A percentile compares a stretch with the other conserved stretches of the same genome.
These are phyloP conservation scores for Scaptomyza graminum DNA, from an alignment of 1,140 invertebrate genomes.

Conservation along the genomic window DNA sequence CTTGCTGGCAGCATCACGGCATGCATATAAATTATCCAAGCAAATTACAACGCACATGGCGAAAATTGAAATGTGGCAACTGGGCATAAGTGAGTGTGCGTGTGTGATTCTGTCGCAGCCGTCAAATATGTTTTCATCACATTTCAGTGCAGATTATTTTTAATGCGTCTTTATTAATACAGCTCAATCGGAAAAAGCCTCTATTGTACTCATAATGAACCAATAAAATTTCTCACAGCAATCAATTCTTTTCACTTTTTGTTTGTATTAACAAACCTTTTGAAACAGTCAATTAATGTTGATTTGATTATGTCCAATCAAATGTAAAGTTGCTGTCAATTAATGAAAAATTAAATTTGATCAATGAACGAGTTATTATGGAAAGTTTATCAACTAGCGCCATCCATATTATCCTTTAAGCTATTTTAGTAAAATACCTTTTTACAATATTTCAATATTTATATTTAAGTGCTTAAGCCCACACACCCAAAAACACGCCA, in stretches of 20 bases:
- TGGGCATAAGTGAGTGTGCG: slow-evolving; percentile 3
- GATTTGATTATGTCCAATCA: neutral
- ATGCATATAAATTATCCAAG: slow-evolving; percentile 79
- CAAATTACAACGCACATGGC: slow-evolving; percentile 71
- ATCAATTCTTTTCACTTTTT: neutral
- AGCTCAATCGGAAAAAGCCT: slow-evolving; percentile 55
- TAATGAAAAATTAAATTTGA: no score
- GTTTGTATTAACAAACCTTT: neutral
- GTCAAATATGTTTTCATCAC: slow-evolving; percentile 58
- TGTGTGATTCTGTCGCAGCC: slow-evolving; percentile 21
- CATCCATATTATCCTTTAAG: no score
- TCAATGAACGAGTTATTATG: no score
- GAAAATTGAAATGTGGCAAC: slow-evolving; percentile 72
- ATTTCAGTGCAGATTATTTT: slow-evolving; percentile 72
- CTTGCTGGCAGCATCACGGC: slow-evolving; percentile 37
- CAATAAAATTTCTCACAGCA: neutral
- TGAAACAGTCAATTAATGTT: neutral
- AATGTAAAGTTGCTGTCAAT: neutral
- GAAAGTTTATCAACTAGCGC: no score
- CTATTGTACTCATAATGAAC: slow-evolving; percentile 67
- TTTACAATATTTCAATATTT: no score
- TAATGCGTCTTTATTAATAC: slow-evolving; percentile 73
- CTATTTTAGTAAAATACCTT: no score
- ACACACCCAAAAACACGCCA: neutral
- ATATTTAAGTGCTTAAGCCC: no score